Conservation (phyloP, 2,113 vertebrate genomes). For the Myiagra hebetior region DNA sequence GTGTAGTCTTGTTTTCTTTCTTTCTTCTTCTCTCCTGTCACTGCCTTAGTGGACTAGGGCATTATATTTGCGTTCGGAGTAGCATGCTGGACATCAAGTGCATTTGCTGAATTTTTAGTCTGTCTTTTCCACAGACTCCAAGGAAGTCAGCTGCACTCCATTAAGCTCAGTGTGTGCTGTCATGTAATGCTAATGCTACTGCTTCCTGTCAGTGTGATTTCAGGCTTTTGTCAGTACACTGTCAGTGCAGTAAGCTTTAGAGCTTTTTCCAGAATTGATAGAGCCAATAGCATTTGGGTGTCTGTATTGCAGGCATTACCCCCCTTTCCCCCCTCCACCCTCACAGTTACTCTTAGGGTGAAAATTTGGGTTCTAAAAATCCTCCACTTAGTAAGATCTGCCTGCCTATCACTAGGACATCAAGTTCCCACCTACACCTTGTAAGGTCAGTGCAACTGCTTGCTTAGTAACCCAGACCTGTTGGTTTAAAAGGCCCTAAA, state of each 20-base stretch:
- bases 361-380: background rate
- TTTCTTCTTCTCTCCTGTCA: background rate
- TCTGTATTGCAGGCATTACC: background rate
- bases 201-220: background rate
- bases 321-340: rapidly evolving
- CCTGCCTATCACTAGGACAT: background rate
- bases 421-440: background rate
- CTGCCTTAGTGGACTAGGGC: background rate
- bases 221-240: background rate
- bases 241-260: background rate
- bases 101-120: background rate
- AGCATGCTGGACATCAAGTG: rapidly evolving
- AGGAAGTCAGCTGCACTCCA: background rate
- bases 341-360: background rate
- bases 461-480: background rate
- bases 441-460: background rate
- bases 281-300: background rate
- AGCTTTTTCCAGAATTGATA: background rate
- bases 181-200: background rate
- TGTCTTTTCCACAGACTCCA: background rate
- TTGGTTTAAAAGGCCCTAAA: background rate
- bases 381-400: background rate
- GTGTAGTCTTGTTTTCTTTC: background rate
- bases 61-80: background rate
- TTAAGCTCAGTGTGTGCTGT: background rate